These are phyloP conservation scores for Rhagonycha fulva DNA, from an alignment of 2,888 invertebrate species.

Conservation along the genomic window DNA sequence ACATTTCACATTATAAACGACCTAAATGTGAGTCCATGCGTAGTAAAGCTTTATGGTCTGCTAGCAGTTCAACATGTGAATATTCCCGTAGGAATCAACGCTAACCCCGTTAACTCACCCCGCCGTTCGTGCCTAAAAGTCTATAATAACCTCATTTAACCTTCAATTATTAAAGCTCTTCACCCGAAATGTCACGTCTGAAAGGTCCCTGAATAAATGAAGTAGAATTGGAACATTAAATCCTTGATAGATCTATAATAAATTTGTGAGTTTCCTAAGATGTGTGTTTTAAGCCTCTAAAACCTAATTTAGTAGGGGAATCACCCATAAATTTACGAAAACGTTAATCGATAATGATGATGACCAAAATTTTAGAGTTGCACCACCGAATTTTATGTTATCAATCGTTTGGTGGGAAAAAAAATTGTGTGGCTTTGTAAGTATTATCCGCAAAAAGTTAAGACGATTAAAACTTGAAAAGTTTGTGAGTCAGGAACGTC, in stretches of 20 bases:
- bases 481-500: slow-evolving; percentile 20
- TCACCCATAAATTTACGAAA: neutral
- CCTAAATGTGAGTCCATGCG: slow-evolving; percentile 46
- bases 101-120: slow-evolving; percentile 36
- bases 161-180: slow-evolving; percentile 30
- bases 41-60: slow-evolving; percentile 48
- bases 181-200: slow-evolving; percentile 23
- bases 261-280: neutral
- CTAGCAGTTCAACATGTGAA: slow-evolving; percentile 50
- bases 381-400: neutral
- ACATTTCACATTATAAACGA: slow-evolving; percentile 43
- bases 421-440: slow-evolving; percentile 5
- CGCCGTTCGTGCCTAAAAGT: slow-evolving; percentile 26
- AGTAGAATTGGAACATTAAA: slow-evolving; percentile 8
- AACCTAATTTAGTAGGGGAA: neutral
- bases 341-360: neutral
- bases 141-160: slow-evolving; percentile 30
- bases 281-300: neutral
- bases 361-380: neutral
- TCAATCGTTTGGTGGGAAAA: neutral
- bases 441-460: slow-evolving; percentile 15
- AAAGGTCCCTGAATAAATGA: slow-evolving; percentile 23
- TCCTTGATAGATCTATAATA: slow-evolving; percentile 4
- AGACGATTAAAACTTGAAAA: slow-evolving; percentile 24
- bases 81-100: slow-evolving; percentile 46